Evolutionary conservation across 2,113 vertebrate genomes (phyloP).

Genomic region (Ailuropoda melanoleuca): DNA sequence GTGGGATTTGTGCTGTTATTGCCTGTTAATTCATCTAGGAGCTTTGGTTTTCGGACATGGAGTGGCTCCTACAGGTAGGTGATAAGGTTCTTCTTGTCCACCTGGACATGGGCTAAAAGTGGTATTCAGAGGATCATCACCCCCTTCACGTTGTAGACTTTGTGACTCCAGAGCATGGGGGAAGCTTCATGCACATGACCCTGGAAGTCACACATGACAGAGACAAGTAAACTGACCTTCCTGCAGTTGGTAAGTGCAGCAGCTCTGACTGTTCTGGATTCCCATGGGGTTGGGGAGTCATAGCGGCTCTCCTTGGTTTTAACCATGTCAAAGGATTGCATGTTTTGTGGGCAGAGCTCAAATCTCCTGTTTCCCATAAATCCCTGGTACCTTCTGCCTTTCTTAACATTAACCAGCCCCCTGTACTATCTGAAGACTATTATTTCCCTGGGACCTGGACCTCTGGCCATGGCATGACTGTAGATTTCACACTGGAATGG

Average conservation of each 20-base stretch:
- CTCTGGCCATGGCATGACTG: not conserved
- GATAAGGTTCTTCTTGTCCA: not conserved
- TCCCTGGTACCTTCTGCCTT: not conserved
- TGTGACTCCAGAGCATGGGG: not conserved
- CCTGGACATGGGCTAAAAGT: too few relatives aligned
- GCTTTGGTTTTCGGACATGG: not conserved
- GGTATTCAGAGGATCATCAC: accelerated
- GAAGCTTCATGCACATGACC: slow-evolving; percentile 41
- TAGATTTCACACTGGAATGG: not conserved
- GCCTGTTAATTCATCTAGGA: slow-evolving; percentile 26
- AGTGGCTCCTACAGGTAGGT: not conserved
- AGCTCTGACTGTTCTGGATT: not conserved
- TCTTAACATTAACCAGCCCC: not conserved
- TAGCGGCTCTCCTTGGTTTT: not conserved
- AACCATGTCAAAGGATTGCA: not conserved
- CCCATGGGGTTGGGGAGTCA: too few relatives aligned
- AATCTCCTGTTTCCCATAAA: not conserved
- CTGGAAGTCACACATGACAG: slow-evolving; percentile 26
- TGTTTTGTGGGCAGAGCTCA: not conserved
- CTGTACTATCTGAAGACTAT: not conserved
- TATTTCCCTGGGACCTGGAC: not conserved
- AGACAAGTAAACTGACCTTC: slow-evolving; percentile 59
- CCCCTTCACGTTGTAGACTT: not conserved
- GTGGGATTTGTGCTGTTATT: not conserved
- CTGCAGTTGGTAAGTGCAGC: slow-evolving; percentile 71